phyloP scores from a whole-genome alignment of 1,140 invertebrate genomes.

The Rhagoletis pomonella region DNA sequence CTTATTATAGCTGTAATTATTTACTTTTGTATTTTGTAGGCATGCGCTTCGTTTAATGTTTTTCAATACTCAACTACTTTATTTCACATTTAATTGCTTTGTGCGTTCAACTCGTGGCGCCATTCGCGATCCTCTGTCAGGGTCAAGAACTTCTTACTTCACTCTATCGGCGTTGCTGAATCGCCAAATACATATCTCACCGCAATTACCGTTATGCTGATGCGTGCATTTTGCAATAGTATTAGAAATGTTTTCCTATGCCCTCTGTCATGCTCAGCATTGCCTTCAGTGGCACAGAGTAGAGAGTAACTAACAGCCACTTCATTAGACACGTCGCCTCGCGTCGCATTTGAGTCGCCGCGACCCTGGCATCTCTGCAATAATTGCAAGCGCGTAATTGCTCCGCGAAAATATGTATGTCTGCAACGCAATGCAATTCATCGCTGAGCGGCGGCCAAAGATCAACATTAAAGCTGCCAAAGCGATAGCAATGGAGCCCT shows the following conservation, averaged over 20 bases:
- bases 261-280: background rate
- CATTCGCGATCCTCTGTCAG: background rate
- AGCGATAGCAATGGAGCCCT: background rate
- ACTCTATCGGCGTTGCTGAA: background rate
- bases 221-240: background rate
- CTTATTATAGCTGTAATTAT: background rate
- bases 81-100: slow-evolving; percentile 8
- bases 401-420: background rate
- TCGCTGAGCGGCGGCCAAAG: slow-evolving; percentile 29
- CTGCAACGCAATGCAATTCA: background rate
- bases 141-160: background rate
- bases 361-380: background rate
- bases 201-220: slow-evolving; percentile 17
- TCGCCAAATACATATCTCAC: background rate
- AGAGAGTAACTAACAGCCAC: background rate
- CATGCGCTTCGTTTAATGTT: background rate
- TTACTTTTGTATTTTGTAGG: background rate
- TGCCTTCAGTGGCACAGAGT: no score
- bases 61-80: background rate
- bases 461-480: slow-evolving; percentile 11
- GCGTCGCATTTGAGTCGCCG: background rate
- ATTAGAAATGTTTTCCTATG: background rate
- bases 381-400: slow-evolving; percentile 43
- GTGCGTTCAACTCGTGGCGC: background rate
- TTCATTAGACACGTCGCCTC: background rate